These are phyloP conservation scores for Amyelois transitella DNA, from an alignment of 1,140 invertebrate species.

Conservation along the genomic window DNA sequence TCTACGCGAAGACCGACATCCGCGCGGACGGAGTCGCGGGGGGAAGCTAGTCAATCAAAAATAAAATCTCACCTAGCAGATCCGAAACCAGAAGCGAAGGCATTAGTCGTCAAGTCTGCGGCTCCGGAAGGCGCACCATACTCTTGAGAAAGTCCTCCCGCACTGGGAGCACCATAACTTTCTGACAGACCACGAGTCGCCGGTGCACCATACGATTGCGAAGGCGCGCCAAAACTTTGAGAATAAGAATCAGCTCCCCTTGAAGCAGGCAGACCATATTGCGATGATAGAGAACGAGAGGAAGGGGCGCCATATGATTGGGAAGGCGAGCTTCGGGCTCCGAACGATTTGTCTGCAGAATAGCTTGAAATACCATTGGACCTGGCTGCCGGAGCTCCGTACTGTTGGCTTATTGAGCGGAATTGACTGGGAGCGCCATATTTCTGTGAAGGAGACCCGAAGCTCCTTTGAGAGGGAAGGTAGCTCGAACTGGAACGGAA, in stretches of 20 bases:
- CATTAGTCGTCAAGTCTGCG: conserved; percentile 36
- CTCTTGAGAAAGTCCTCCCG: conserved; percentile 21
- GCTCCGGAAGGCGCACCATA: conserved; percentile 25
- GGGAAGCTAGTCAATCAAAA: too few relatives aligned
- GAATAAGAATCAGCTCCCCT: conserved; percentile 35
- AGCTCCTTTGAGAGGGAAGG: conserved; percentile 29
- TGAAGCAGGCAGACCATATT: conserved; percentile 33
- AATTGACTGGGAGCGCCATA: conserved; percentile 26
- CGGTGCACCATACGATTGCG: conserved; percentile 26
- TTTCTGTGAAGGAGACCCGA: conserved; percentile 29
- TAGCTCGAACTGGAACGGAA: conserved; percentile 33
- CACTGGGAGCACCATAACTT: conserved; percentile 39
- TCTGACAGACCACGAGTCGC: conserved; percentile 29
- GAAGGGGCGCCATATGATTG: conserved; percentile 19
- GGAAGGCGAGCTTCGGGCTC: conserved; percentile 11
- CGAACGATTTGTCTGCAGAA: conserved; percentile 5
- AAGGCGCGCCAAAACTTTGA: conserved; percentile 24
- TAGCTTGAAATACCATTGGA: conserved; percentile 18
- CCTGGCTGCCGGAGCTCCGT: conserved; percentile 22
- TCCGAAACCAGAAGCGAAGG: conserved; percentile 38
- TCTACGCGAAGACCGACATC: too few relatives aligned
- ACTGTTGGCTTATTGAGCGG: conserved; percentile 26
- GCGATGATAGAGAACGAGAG: conserved; percentile 24
- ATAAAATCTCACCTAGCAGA: conserved; percentile 31
- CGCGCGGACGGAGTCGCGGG: too few relatives aligned